These are phyloP conservation scores for Ochotona princeps DNA, from an alignment of 2,113 vertebrate genomes.

Conservation along the genomic window DNA sequence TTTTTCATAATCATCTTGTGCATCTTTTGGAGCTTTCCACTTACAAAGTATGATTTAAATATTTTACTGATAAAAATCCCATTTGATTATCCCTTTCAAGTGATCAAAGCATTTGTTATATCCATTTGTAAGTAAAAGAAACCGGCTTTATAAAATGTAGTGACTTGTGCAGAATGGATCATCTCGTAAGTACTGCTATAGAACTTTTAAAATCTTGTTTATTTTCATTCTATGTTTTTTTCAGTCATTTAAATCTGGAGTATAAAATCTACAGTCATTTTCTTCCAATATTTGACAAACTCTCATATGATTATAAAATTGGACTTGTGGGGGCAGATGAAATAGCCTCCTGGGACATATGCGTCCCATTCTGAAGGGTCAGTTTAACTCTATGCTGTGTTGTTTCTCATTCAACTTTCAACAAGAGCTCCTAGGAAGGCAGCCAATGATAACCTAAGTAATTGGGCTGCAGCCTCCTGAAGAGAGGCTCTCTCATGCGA, in stretches of 20 bases:
- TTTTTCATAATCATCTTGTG: neutral
- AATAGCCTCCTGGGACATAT: too few species aligned
- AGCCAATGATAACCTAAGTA: too few species aligned
- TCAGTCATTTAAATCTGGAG: neutral
- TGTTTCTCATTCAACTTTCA: too few species aligned
- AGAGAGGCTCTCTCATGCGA: too few species aligned
- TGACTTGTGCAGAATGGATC: neutral
- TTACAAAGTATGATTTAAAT: neutral
- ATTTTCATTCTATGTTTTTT: neutral
- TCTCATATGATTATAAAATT: neutral
- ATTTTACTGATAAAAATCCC: neutral
- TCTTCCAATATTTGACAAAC: constrained; percentile 40
- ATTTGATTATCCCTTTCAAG: neutral
- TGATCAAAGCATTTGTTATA: neutral
- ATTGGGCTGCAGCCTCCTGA: too few species aligned
- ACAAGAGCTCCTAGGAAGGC: too few species aligned
- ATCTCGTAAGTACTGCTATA: neutral
- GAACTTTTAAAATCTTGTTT: neutral
- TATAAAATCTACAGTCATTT: neutral
- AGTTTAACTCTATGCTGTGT: too few species aligned
- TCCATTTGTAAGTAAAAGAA: neutral
- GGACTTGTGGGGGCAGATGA: too few species aligned
- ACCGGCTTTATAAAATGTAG: neutral
- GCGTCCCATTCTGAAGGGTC: too few species aligned
- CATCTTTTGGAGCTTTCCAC: neutral